Evolutionary conservation across 1,140 invertebrate species (phyloP), one percentile per base, ranked within the genome.

Genomic region (Arctopsyche grandis): DNA sequence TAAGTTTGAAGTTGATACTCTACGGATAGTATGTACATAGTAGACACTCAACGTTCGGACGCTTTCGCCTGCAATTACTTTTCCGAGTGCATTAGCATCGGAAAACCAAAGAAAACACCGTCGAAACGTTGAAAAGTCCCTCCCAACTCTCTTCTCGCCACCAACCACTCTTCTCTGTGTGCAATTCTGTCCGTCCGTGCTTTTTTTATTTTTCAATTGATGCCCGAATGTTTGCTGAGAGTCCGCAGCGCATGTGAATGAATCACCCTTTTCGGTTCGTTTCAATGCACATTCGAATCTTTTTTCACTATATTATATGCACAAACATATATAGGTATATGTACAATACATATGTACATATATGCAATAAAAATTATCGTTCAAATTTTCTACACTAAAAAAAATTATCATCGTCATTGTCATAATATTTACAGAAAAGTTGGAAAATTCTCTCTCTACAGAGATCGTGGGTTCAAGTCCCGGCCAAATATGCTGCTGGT

Each of bases 61-160:
- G 10, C 48, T 52, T 52, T 12, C 48, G 48, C 10, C 48, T 12
- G 10, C 4, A 52, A 52, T 52, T 52, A 52, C 48, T 52, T 52
- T 52, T 12, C 48, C 48, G 48, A 52, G 48, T 52, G 48, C 48
- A 52, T 52, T 60, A 60, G 58, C 58, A 60, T 21, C 9, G 58
- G 58, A 60, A 22, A 60, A 60, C 63, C 22, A 66, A 66, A 66
- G 63, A 66, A 66, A 66, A 66, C 24, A 66, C 63, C 0, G 22
- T 66, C 0, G 22, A 26, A 24, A 66, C 24, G 9, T n/a, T 29
- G 58, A 22, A 22, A 19, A 22, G 9, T 26, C 63, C 24, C 21
- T 1, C 21, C 63, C 9, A n/a, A n/a, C n/a, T 60, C 16, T 12
- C 16, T 12, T 12, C 48, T 14, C 3, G 12, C 48, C 12, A 52